A percentile compares a stretch with the other conserved stretches of the same genome.
These are phyloP conservation scores for Himalopsyche japonica DNA, from an alignment of 2,888 invertebrate species.

Conservation along the genomic window DNA sequence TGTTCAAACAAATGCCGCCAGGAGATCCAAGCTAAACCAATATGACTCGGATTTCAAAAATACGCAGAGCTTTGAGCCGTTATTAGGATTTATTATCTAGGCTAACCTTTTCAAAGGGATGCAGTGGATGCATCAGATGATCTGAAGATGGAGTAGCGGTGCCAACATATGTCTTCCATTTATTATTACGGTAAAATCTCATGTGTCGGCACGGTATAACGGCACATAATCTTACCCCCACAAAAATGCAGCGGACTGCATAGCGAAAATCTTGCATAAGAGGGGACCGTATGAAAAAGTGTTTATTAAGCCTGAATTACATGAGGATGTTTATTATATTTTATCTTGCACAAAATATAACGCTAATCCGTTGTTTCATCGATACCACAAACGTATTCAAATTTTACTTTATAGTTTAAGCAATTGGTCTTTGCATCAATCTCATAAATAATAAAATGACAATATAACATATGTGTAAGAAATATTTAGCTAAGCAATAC, in stretches of 20 bases:
- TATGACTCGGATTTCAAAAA: not conserved
- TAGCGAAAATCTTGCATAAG: not conserved
- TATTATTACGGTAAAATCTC: not conserved
- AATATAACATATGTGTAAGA: no score
- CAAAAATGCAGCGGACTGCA: conserved; percentile 4
- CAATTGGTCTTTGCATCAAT: no score
- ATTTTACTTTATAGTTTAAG: no score
- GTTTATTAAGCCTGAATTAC: not conserved
- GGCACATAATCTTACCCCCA: not conserved
- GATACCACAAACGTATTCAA: no score
- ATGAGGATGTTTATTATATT: not conserved
- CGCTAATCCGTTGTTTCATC: no score
- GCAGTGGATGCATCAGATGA: not conserved
- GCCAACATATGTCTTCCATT: not conserved
- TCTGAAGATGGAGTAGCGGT: not conserved
- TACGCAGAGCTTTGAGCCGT: not conserved
- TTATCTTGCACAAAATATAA: no score
- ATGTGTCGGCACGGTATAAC: not conserved
- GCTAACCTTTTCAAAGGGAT: not conserved
- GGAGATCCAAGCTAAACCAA: not conserved
- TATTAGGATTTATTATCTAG: not conserved
- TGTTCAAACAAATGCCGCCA: not conserved
- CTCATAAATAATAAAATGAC: no score
- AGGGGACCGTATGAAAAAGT: not conserved
- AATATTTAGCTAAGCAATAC: no score